Evolutionary conservation across 1,140 invertebrate species (phyloP), one percentile per base, ranked within the genome.

Genomic region (Drosophila tani): DNA sequence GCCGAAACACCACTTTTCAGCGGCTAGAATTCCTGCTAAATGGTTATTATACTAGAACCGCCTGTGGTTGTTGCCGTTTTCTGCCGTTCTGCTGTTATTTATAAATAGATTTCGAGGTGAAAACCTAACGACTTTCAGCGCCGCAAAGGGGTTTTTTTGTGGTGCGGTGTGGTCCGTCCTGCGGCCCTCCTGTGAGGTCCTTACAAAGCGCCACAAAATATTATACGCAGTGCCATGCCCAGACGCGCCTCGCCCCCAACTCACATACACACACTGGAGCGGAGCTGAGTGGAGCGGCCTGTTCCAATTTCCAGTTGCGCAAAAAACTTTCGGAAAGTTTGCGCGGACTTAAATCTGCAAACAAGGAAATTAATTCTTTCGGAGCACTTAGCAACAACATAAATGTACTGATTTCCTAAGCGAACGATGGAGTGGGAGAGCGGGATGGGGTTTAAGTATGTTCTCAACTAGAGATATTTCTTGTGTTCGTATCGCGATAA

Each of bases 91-190:
- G 35, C 35, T 24, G 38, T 43, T 57, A 57, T 57, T 57, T 57
- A 81, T 71, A 81, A 71, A 81, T 69, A 79, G 63, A 80, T 76
- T 81, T 63, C 40, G 73, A 81, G 79, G 79, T 81, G 78, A 57
- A 71, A 76, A 70, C 71, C 73, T 81, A 81, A 82, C 81, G 79
- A 67, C 79, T 81, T 81, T 81, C 65, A 70, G 65, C 57, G 59
- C 60, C 77, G 65, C 76, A 69, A 64, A 64, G 43, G 53, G 19
- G 24, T 49, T 51, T 6, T 27, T 29, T 29, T 29, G 27, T 6
- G 27, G 40, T 47, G 50, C 27, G 29, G 41, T 9, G 41, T 9
- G 27, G 27, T 29, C 29, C 8, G 29, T 32, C 29, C 29, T 35
- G 32, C 32, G 32, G 32, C 29, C 29, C 29, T 32, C 29, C 7